A percentile compares a stretch with the other conserved stretches of the same genome.
phyloP scores from a whole-genome alignment of 30 jellyfish, hydroid and myxozoan genomes.

The Aurelia coerulea region DNA sequence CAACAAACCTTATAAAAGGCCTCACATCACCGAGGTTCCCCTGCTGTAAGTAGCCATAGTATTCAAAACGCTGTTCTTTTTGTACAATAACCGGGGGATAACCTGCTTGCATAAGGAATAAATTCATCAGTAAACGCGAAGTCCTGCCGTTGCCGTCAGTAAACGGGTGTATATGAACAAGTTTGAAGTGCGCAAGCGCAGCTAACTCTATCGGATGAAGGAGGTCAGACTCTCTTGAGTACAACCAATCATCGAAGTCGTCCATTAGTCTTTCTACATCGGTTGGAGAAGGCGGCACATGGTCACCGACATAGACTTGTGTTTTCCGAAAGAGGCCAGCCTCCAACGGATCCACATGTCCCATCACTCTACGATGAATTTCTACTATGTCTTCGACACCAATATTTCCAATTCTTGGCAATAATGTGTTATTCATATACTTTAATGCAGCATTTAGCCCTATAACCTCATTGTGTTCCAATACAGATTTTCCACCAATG shows the following conservation, averaged over 20 bases:
- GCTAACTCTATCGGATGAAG: conserved; percentile 94
- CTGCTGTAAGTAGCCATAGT: conserved; percentile 84
- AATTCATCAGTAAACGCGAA: conserved; percentile 86
- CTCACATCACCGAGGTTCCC: conserved; percentile 92
- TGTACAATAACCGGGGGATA: conserved; percentile 91
- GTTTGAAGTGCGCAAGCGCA: conserved; percentile 84
- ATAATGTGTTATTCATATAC: conserved; percentile 83
- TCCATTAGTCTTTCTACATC: conserved; percentile 81
- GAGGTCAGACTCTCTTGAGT: conserved; percentile 71
- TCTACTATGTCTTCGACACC: conserved; percentile 84
- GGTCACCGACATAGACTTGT: conserved; percentile 97
- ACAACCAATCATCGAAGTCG: conserved; percentile 83
- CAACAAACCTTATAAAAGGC: conserved; percentile 93
- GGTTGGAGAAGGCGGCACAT: conserved; percentile 88
- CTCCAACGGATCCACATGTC: conserved; percentile 92
- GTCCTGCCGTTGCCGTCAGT: conserved; percentile 94
- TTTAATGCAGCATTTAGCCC: conserved; percentile 94
- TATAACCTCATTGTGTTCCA: conserved; percentile 93
- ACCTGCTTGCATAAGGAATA: conserved; percentile 90
- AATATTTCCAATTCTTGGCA: conserved; percentile 73
- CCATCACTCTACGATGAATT: conserved; percentile 92
- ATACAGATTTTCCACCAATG: conserved; percentile 96
- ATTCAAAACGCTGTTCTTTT: conserved; percentile 86
- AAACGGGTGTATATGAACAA: conserved; percentile 90
- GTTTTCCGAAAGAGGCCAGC: conserved; percentile 93